Base-by-base conservation (phyloP, 2,797 vertebrate genomes). In the Notolepis coatsorum region DNA sequence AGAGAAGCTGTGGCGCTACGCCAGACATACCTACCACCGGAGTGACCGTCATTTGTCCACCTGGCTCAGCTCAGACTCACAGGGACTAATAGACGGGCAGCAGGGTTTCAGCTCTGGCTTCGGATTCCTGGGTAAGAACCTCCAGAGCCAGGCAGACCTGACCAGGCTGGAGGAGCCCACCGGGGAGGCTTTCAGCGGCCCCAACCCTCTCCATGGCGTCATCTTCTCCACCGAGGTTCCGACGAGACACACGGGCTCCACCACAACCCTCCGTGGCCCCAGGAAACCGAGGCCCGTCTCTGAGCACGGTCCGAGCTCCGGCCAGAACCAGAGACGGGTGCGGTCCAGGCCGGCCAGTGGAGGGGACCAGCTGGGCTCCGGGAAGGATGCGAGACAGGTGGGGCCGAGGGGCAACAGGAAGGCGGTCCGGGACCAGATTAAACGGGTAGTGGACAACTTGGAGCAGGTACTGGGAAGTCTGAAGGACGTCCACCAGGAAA, bases 401-500 rank as follows among this genome's bases (percentile, higher is more conserved):
- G 77, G 77, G 20, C 56, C 1, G 0, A 71, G 61, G 48, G 79
- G 79, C 76, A 77, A 27, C 69, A 81, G 71, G 37, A 90, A 79
- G 65, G 80, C 80, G 33, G 87, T 94, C n/a, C 87, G 84, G 53
- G 85, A 89, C 67, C 92, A 93, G 80, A 93, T 94, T 42, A 82
- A 81, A 75, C 81, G 89, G 15, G 92, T 94, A 51, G 80, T 94
- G 65, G 75, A 80, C 64, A 90, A 92, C 73, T 85, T 94, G 59
- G 92, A 94, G 77, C 86, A 89, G 45, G 91, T 94, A 50, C 81
- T 94, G 1, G 80, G 54, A 5, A 88, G 91, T 1, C 79, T 94
- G 77, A 91, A 90, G 76, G 89, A 92, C 8, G 87, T 93, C 20
- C 92, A 93, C 15, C 86, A 91, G 77, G 93, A 94, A 84, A 94